Conservation (phyloP, 2,113 vertebrate species). For the Xenopus tropicalis region DNA sequence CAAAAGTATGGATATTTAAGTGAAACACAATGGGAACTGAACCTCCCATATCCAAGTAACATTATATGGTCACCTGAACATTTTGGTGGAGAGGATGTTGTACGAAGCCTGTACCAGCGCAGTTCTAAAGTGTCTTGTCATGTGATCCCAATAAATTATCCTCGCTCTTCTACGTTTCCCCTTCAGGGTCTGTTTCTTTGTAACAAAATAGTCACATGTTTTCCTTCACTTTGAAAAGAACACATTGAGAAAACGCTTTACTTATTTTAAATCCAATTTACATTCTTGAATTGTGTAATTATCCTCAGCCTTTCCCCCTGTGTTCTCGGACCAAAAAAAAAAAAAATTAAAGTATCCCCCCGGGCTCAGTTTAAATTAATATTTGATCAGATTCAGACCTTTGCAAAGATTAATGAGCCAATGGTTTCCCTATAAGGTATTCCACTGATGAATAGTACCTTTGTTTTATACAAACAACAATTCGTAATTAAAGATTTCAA, state of each 20-base stretch:
- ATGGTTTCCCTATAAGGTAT: slow-evolving; percentile 31
- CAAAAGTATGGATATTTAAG: no score
- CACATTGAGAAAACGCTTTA: slow-evolving; percentile 9
- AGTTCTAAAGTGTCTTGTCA: no score
- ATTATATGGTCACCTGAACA: no score
- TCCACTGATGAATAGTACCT: slow-evolving; percentile 42
- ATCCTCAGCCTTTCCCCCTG: slow-evolving; percentile 3
- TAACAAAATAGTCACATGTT: no score
- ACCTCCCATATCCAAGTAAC: no score
- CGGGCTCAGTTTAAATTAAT: slow-evolving; percentile 41
- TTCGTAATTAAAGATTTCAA: slow-evolving; percentile 32
- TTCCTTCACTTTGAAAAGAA: slow-evolving; percentile 9
- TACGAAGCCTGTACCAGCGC: no score
- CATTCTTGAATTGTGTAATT: slow-evolving; percentile 33
- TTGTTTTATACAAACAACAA: slow-evolving; percentile 35
- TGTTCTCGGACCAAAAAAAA: slow-evolving; percentile 40
- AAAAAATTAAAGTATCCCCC: slow-evolving; percentile 29
- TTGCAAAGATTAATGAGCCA: slow-evolving; percentile 34
- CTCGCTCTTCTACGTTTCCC: no score
- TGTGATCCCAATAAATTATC: no score
- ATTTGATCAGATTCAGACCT: slow-evolving; percentile 44
- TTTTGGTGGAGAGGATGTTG: no score
- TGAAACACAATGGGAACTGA: no score
- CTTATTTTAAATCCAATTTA: slow-evolving; percentile 23
- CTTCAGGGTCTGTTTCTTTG: no score